Conservation (phyloP, 1,140 invertebrate genomes). For the Aphaenogaster ashmeadi region DNA sequence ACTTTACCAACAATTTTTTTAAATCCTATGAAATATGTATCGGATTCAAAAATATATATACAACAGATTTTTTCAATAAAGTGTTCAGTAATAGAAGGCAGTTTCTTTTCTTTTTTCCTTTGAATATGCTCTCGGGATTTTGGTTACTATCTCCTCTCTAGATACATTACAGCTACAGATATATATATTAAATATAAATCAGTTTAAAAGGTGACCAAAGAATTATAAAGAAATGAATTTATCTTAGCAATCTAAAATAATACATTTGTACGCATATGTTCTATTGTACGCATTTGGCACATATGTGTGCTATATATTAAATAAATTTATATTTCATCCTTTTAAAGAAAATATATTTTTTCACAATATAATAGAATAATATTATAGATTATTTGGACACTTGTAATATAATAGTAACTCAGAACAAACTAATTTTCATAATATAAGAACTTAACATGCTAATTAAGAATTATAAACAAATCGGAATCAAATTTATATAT, state of each 20-base stretch:
- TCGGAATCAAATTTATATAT: constrained; percentile 1
- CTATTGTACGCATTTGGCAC: background rate
- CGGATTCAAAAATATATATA: constrained; percentile 22
- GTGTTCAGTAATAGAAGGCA: constrained; percentile 2
- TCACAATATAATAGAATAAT: background rate
- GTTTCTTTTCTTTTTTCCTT: background rate
- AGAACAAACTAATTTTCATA: background rate
- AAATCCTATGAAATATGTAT: constrained; percentile 28
- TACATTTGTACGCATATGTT: too few species aligned
- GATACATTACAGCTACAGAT: background rate
- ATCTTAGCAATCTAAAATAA: background rate
- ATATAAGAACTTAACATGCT: background rate
- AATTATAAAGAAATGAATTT: background rate
- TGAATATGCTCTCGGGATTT: background rate
- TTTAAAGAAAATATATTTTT: constrained; percentile 22
- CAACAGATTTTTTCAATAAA: constrained; percentile 14
- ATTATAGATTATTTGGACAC: background rate
- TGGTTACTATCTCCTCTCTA: background rate
- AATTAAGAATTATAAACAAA: constrained; percentile 3
- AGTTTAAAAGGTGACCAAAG: background rate
- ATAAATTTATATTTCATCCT: constrained; percentile 1
- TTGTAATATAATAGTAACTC: background rate
- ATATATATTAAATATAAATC: constrained; percentile 10
- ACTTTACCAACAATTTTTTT: constrained; percentile 28
- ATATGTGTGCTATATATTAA: background rate